Evolutionary conservation across 2,888 invertebrate species (phyloP).

Genomic region (Pediacus dermestoides): DNA sequence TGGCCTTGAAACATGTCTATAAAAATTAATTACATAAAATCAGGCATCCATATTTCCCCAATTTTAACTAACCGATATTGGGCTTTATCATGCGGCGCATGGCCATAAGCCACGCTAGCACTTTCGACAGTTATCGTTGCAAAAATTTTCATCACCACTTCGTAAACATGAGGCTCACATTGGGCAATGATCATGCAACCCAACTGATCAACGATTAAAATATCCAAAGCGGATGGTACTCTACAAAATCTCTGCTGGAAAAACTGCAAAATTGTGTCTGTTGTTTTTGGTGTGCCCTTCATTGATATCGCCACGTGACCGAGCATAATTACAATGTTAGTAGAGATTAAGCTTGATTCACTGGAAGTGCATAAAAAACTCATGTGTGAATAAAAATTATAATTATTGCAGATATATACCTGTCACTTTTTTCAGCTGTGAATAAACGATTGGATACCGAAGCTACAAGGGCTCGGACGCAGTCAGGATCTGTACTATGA

Average conservation of each 20-base stretch:
- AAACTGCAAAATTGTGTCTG: constrained; percentile 92
- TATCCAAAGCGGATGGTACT: constrained; percentile 88
- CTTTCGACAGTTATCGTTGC: constrained; percentile 92
- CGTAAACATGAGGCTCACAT: constrained; percentile 79
- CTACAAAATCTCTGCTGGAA: constrained; percentile 94
- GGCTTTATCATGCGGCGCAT: constrained; percentile 59
- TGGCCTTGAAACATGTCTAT: constrained; percentile 84
- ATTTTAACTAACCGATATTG: constrained; percentile 30
- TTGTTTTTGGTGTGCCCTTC: constrained; percentile 89
- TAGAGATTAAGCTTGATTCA: constrained; percentile 87
- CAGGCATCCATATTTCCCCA: not conserved
- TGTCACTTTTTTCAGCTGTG: constrained; percentile 85
- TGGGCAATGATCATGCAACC: constrained; percentile 97
- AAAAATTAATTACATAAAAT: constrained; percentile 16
- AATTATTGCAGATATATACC: constrained; percentile 51
- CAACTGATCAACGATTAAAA: constrained; percentile 92
- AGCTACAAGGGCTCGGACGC: constrained; percentile 93
- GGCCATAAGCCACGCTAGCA: constrained; percentile 71
- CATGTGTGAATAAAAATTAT: constrained; percentile 2
- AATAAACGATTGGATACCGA: constrained; percentile 94
- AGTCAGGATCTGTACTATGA: constrained; percentile 82
- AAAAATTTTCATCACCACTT: constrained; percentile 98
- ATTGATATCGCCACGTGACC: constrained; percentile 95
- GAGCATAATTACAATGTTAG: constrained; percentile 95
- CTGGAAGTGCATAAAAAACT: constrained; percentile 55